A percentile compares a stretch with the other conserved stretches of the same genome.
phyloP scores from a whole-genome alignment of 2,113 vertebrate species.

The Gopherus evgoodei region DNA sequence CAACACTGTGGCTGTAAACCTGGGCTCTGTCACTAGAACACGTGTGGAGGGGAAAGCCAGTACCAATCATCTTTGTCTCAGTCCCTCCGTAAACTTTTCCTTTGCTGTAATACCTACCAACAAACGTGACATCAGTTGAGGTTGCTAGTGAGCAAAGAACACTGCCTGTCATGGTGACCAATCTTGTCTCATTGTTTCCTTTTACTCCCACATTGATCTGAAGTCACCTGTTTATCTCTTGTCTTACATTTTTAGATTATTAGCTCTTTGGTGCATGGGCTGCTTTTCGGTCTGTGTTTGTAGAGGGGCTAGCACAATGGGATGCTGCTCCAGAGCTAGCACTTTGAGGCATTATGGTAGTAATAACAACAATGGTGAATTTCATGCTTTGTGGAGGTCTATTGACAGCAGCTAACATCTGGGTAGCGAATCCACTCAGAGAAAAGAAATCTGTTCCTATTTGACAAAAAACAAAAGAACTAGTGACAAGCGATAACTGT shows the following conservation, averaged over 20 bases:
- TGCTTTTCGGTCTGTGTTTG: background rate
- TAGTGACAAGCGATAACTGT: background rate
- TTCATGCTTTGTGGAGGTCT: background rate
- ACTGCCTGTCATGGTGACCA: background rate
- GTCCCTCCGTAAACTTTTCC: too few species aligned
- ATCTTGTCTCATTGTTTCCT: background rate
- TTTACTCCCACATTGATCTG: background rate
- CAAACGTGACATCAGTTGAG: too few species aligned
- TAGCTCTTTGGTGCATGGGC: background rate
- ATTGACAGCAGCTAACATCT: background rate
- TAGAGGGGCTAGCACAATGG: background rate
- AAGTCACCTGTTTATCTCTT: background rate
- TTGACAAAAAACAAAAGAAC: background rate
- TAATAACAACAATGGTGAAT: background rate
- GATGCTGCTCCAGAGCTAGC: background rate
- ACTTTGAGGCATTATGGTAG: background rate
- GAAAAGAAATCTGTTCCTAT: background rate
- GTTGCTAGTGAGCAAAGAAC: background rate
- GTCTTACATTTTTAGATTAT: background rate
- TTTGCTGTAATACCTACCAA: background rate
- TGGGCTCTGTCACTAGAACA: background rate
- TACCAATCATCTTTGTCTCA: background rate
- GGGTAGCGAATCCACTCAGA: background rate
- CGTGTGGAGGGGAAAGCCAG: background rate
- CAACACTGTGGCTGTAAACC: background rate